Conservation (phyloP, 2,797 vertebrate species). For the Eleutherodactylus coqui region DNA sequence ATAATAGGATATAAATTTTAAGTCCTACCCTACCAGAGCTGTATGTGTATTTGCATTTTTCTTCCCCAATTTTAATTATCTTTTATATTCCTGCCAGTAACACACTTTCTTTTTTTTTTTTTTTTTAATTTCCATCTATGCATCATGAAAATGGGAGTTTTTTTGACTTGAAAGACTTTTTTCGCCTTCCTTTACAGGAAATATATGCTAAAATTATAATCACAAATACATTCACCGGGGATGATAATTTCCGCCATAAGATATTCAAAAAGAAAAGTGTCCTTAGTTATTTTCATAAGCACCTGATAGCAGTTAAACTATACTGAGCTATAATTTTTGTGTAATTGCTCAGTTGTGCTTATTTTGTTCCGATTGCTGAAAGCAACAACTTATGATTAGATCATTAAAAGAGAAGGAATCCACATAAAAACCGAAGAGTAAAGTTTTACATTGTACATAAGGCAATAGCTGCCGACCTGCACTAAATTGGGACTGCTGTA, state of each 20-base stretch:
- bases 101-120: constrained; percentile 18
- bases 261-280: constrained; percentile 49
- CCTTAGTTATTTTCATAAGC: constrained; percentile 51
- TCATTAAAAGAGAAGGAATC: constrained; percentile 50
- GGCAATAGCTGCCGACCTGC: not conserved
- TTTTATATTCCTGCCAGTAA: constrained; percentile 47
- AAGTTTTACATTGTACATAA: constrained; percentile 42
- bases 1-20: constrained; percentile 59
- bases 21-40: constrained; percentile 50
- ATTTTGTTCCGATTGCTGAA: constrained; percentile 45
- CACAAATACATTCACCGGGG: constrained; percentile 46
- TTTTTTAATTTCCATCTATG: constrained; percentile 43
- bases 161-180: constrained; percentile 35
- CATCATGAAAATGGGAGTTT: constrained; percentile 48
- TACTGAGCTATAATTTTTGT: constrained; percentile 49
- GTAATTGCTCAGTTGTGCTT: constrained; percentile 54
- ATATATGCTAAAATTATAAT: constrained; percentile 53
- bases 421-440: constrained; percentile 44
- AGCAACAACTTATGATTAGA: constrained; percentile 55
- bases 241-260: constrained; percentile 47
- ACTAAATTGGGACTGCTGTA: not conserved
- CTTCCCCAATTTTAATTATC: constrained; percentile 35
- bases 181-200: constrained; percentile 48
- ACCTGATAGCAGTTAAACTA: constrained; percentile 54
- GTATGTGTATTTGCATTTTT: constrained; percentile 38